Evolutionary conservation across 2,888 invertebrate genomes (phyloP).

Genomic region (Philereme vetulata): DNA sequence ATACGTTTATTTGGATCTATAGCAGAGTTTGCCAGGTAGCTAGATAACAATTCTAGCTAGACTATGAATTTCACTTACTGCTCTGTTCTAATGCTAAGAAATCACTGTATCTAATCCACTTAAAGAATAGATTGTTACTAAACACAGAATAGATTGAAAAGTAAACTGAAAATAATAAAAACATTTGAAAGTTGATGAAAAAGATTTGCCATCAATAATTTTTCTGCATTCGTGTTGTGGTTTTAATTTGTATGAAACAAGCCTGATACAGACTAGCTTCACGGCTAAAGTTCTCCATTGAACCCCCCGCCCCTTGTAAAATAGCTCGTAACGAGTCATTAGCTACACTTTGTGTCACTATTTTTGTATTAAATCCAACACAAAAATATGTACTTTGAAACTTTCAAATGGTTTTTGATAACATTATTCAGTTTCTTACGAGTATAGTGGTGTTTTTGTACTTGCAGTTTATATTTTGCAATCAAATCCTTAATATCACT

Average conservation of each 20-base stretch:
- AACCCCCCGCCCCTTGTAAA: slow-evolving; percentile 23
- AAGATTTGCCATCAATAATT: not conserved
- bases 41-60: too few species aligned
- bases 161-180: too few species aligned
- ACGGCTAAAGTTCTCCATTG: slow-evolving; percentile 21
- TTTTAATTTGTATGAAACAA: slow-evolving; percentile 26
- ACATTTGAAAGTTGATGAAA: too few species aligned
- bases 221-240: not conserved
- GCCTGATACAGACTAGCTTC: slow-evolving; percentile 9
- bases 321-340: slow-evolving; percentile 38
- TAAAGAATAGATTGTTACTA: too few species aligned
- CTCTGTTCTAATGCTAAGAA: too few species aligned
- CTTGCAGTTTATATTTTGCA: too few species aligned
- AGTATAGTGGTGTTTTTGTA: too few species aligned
- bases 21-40: not conserved
- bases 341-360: slow-evolving; percentile 34
- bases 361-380: slow-evolving; percentile 13
- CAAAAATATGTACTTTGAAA: not conserved
- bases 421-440: too few species aligned
- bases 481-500: slow-evolving; percentile 1
- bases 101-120: too few species aligned
- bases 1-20: too few species aligned
- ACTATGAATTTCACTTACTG: too few species aligned
- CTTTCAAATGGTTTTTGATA: not conserved
- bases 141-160: too few species aligned